Base-by-base conservation (phyloP, 2,888 invertebrate species). In the Palloptera scutellata region DNA sequence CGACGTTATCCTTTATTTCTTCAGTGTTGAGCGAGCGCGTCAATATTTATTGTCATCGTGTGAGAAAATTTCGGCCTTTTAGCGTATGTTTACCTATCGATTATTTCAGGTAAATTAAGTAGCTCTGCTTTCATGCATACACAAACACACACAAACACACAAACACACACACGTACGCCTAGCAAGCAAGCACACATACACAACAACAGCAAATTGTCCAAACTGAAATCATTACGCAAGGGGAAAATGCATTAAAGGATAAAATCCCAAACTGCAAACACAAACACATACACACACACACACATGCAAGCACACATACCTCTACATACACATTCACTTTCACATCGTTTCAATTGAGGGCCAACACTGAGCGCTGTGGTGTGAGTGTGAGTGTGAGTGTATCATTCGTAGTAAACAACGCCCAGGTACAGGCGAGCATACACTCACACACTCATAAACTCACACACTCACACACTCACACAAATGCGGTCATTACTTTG, bases 101-200 rank as follows among this genome's bases (percentile, higher is more conserved):
- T 79, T 79, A 79, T 79, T 79, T 79, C 80, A 79, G 80, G 80
- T 79, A 79, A 79, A 79, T 79, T 79, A 79, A 79, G 80, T 79
- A 79, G 79, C 79, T 77, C 69, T 71, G 68, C 72, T 72, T 13
- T 48, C 57, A 57, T 40, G 13, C 8, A 11, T 19, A 53, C 53
- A n/a, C 11, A 53, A n/a, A 53, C 53, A 53, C 12, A 53, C 5
- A 8, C 48, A 48, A 5, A 48, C 61, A 71, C 73, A 67, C 60
- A 67, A 52, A 67, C 65, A 42, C 41, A 45, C 20, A n/a, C 53
- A 55, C 67, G 59, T 62, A 59, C 63, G 64, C 8, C 53, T 65
- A 51, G 64, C 60, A 64, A 57, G 51, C 71, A 10, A 12, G 1
- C 52, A 52, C 52, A 12, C 13, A 15, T 52, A 11, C 52, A 12